Evolutionary conservation across 2,113 vertebrate genomes (phyloP).

Genomic region (Drymodes brunneopygia): DNA sequence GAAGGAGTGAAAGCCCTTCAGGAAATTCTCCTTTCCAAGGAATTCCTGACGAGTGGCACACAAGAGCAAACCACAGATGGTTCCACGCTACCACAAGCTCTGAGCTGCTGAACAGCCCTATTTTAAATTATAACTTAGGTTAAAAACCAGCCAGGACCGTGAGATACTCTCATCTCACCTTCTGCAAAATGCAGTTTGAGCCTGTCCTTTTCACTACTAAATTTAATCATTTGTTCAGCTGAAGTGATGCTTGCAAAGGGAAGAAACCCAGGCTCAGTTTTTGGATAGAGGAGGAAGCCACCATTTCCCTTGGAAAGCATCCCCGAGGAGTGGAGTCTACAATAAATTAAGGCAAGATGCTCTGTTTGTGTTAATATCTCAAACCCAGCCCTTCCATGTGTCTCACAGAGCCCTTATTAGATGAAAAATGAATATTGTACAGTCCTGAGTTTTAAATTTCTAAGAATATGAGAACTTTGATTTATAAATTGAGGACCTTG

Average conservation of each 20-base stretch:
- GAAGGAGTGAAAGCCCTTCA: neutral
- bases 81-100: fast-evolving
- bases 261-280: neutral
- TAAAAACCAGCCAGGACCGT: neutral
- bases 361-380: neutral
- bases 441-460: neutral
- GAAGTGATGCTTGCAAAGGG: neutral
- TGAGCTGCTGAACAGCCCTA: neutral
- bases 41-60: neutral
- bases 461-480: neutral
- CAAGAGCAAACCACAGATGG: neutral
- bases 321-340: neutral
- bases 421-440: neutral
- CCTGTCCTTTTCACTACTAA: neutral
- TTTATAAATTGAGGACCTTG: neutral
- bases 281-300: neutral
- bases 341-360: neutral
- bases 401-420: neutral
- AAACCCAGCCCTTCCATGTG: neutral
- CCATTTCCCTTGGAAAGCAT: neutral
- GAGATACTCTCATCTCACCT: neutral
- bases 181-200: neutral
- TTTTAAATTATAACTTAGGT: neutral
- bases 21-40: neutral
- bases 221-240: neutral